Evolutionary conservation across 2,888 invertebrate species (phyloP), one percentile per base, ranked within the genome.

Genomic region (Timandra comae): DNA sequence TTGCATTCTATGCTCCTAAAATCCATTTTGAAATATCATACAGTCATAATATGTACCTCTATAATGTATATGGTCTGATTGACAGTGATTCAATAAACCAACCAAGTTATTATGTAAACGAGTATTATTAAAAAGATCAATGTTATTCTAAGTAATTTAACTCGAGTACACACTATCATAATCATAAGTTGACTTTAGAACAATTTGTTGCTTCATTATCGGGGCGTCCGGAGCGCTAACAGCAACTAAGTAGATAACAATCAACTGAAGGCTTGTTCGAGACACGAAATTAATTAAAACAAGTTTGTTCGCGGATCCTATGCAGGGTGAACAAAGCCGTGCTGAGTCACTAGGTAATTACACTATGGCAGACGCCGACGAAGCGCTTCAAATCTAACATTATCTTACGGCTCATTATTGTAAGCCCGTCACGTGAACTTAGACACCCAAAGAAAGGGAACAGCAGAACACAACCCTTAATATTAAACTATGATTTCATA

Each of bases 231-330:
- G 68, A 73, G 71, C 73, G 74, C 72, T 77, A 78, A 76, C 79
- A 78, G 80, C 76, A 80, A 80, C 81, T 82, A 78, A 84, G 84
- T 71, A 82, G 85, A 85, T 85, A 82, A 84, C 84, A 79, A 85
- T 85, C 84, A 73, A 70, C 72, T 74, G 70, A 73, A 76, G 80
- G 80, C 81, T 81, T 85, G 85, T 81, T 80, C 76, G 76, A 81
- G 85, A 85, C 84, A 84, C 80, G 82, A 85, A 85, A 85, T 85
- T 85, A 85, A 85, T 85, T 85, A 85, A 85, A 85, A 85, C 85
- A 85, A 85, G 84, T 85, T 85, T 82, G 85, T 80, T 84, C 80
- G 80, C 81, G 80, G 80, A 82, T 82, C 79, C 79, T 80, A 79
- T 84, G 79, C 82, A 80, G 74, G 75, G 71, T 60, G 77, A 77